These are phyloP conservation scores for Drosophila serrata DNA, from an alignment of 1,140 invertebrate species.

Conservation along the genomic window DNA sequence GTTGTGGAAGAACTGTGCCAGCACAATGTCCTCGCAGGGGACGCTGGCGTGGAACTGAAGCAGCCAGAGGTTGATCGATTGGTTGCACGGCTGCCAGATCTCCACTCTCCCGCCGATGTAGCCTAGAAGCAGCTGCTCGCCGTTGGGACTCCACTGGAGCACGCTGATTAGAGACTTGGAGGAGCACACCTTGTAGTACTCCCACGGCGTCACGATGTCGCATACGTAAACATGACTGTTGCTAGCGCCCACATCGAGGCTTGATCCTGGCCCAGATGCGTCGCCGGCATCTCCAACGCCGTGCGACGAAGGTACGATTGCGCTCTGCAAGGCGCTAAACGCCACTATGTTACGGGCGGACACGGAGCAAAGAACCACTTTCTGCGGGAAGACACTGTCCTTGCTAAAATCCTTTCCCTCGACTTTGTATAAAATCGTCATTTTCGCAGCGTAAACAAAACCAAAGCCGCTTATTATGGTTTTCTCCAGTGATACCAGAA, in stretches of 20 bases:
- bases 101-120: slow-evolving; percentile 91
- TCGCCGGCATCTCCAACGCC: slow-evolving; percentile 35
- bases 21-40: slow-evolving; percentile 92
- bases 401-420: slow-evolving; percentile 69
- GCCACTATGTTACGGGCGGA: slow-evolving; percentile 93
- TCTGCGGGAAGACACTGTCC: slow-evolving; percentile 62
- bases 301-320: slow-evolving; percentile 22
- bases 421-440: slow-evolving; percentile 82
- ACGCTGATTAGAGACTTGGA: slow-evolving; percentile 89
- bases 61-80: slow-evolving; percentile 93
- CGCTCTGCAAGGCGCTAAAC: slow-evolving; percentile 90
- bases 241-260: slow-evolving; percentile 86
- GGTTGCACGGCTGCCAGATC: slow-evolving; percentile 92
- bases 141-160: slow-evolving; percentile 94
- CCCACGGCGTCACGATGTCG: slow-evolving; percentile 94
- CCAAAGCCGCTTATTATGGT: slow-evolving; percentile 10
- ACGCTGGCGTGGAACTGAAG: slow-evolving; percentile 86
- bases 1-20: slow-evolving; percentile 93
- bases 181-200: slow-evolving; percentile 88
- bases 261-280: slow-evolving; percentile 6
- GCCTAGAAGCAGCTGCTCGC: slow-evolving; percentile 91
- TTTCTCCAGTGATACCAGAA: background rate
- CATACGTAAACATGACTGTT: slow-evolving; percentile 91
- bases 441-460: slow-evolving; percentile 51
- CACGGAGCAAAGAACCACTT: slow-evolving; percentile 87